Conservation (phyloP, 2,797 vertebrate genomes). For the Gorsachius magnificus region DNA sequence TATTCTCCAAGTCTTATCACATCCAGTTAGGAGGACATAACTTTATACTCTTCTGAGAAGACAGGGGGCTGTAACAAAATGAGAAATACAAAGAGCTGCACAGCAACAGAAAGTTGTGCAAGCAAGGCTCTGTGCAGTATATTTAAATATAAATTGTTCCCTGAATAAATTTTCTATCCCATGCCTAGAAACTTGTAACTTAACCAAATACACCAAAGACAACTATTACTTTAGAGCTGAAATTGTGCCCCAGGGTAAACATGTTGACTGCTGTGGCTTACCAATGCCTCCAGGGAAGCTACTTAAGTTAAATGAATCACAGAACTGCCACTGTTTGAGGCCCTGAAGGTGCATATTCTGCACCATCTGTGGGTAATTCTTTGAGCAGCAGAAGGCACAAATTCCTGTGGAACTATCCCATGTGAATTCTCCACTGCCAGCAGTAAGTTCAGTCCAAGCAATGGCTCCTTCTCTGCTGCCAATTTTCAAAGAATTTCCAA, state of each 20-base stretch:
- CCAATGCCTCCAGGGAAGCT: neutral
- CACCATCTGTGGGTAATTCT: neutral
- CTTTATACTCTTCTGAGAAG: neutral
- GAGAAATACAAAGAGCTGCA: neutral
- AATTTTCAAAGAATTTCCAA: neutral
- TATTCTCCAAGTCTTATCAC: neutral
- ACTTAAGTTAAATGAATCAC: neutral
- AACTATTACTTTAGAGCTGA: neutral
- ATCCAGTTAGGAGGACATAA: neutral
- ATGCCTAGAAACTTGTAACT: neutral
- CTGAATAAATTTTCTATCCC: neutral
- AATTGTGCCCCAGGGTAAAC: neutral
- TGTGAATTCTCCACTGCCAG: neutral
- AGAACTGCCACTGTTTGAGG: neutral
- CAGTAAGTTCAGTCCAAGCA: neutral
- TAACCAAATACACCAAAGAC: neutral
- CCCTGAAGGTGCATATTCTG: neutral
- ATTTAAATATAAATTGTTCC: neutral
- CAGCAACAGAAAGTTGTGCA: neutral
- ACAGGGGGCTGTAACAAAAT: neutral
- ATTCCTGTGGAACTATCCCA: neutral
- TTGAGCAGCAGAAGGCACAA: neutral
- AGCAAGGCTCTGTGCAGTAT: neutral
- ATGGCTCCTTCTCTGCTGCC: neutral
- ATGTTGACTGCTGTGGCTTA: neutral